phyloP scores from a whole-genome alignment of 1,140 invertebrate species.

The Pristionchus pacificus region DNA sequence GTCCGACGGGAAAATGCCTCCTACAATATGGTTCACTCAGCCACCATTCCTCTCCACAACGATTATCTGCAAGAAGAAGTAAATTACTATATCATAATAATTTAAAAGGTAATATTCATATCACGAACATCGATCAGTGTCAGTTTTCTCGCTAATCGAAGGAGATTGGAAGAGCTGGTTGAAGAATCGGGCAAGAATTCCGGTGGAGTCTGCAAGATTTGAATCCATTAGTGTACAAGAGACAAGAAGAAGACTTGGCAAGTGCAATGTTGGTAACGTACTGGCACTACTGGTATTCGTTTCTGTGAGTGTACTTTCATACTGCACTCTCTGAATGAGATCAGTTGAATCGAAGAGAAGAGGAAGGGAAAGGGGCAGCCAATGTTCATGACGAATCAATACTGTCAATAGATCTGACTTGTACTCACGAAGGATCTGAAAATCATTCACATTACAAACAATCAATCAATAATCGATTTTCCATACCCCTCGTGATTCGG shows the following conservation, averaged over 20 bases:
- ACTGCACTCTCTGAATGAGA: slow-evolving; percentile 50
- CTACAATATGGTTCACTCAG: slow-evolving; percentile 77
- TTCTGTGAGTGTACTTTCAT: slow-evolving; percentile 14
- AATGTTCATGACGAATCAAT: slow-evolving; percentile 63
- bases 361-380: slow-evolving; percentile 66
- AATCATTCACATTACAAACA: slow-evolving; percentile 11
- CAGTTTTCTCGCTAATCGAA: slow-evolving; percentile 33
- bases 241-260: slow-evolving; percentile 46
- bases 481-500: slow-evolving; percentile 65
- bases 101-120: not conserved
- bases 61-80: slow-evolving; percentile 41
- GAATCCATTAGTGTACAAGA: slow-evolving; percentile 1
- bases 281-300: slow-evolving; percentile 22
- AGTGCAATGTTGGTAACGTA: slow-evolving; percentile 32
- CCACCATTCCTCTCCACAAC: slow-evolving; percentile 62
- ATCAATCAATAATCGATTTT: slow-evolving; percentile 15
- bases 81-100: not conserved
- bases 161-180: slow-evolving; percentile 23
- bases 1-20: slow-evolving; percentile 80
- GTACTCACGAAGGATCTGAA: slow-evolving; percentile 39
- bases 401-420: slow-evolving; percentile 52
- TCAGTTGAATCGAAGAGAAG: slow-evolving; percentile 68
- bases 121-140: slow-evolving; percentile 41
- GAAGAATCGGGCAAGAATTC: slow-evolving; percentile 16
- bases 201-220: not conserved